Evolutionary conservation across 2,888 invertebrate species (phyloP), one percentile per base, ranked within the genome.

Genomic region (Lutraria lutraria): DNA sequence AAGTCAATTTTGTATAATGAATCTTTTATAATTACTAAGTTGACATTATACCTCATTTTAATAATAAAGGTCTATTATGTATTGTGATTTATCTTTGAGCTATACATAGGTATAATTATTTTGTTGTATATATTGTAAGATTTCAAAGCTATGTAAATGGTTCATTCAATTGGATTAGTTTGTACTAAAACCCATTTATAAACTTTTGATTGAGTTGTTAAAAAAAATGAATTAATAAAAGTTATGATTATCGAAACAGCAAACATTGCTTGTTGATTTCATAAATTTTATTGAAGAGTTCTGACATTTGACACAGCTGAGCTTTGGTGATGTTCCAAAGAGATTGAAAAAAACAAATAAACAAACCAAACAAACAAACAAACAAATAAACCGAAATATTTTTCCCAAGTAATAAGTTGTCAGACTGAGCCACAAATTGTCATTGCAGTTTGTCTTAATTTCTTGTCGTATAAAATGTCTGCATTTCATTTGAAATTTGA

Each of bases 131-230:
- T 68, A 25, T 25, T 25, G 6, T n/a, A n/a, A 25, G 12, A 4
- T 68, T 68, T 68, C 63, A n/a, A 68, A 25, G 25, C n/a, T 68
- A 68, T 68, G 10, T 68, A 12, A 68, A 68, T 68, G 13, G 25
- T 3, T 68, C 25, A 25, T 68, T 68, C 25, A 68, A 25, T 68
- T 68, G n/a, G 63, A 68, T 68, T 68, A 68, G n/a, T 68, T 68
- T 25, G 63, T 25, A 68, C 63, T 25, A 8, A 68, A 68, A 68
- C 25, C n/a, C 25, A 25, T 68, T 68, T 68, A 68, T 68, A n/a
- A 68, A 68, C 63, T 25, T 68, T 43, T 68, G n/a, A 68, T 68
- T 25, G 63, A 68, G 63, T 25, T 68, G 25, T 68, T 56, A n/a
- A n/a, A 68, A 68, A 68, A 68, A 68, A 25, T 25, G 4, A 13